Percentiles rank a stretch among this genome's conserved stretches.
phyloP scores from a whole-genome alignment of 2,888 invertebrate genomes.

The Resseliella maxima region DNA sequence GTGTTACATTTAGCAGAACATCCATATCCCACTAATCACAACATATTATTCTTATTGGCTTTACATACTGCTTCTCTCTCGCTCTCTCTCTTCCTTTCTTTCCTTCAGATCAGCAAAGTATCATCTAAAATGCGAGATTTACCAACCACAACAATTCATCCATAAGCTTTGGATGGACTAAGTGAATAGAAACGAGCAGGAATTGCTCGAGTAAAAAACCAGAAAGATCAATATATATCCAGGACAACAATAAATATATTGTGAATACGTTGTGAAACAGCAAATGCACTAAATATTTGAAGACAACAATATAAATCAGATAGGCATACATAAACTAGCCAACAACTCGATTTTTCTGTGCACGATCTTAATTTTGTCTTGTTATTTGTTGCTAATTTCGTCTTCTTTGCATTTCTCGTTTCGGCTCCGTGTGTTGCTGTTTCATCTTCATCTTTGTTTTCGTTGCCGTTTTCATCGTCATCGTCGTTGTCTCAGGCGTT shows the following conservation, averaged over 20 bases:
- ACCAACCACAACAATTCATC: background rate
- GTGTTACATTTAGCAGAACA: conserved; percentile 47
- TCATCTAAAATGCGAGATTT: conserved; percentile 5
- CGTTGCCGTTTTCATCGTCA: background rate
- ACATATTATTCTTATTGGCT: background rate
- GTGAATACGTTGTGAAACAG: background rate
- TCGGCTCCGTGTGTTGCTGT: conserved; percentile 15
- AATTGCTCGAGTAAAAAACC: background rate
- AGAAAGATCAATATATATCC: conserved; percentile 1
- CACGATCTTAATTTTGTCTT: conserved; percentile 10
- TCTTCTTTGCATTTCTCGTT: background rate
- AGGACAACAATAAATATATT: conserved; percentile 31
- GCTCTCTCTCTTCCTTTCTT: background rate
- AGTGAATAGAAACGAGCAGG: background rate
- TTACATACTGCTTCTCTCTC: background rate
- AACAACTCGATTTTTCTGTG: conserved; percentile 35
- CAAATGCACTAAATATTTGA: conserved; percentile 39
- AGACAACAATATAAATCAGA: conserved; percentile 44
- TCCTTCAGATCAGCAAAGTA: background rate
- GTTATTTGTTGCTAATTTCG: conserved; percentile 49
- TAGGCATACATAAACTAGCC: conserved; percentile 33
- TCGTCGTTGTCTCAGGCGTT: background rate
- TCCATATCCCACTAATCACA: conserved; percentile 44
- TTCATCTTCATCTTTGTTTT: background rate
- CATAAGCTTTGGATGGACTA: background rate